A percentile compares a stretch with the other conserved stretches of the same genome.
Evolutionary conservation across 2,888 invertebrate species (phyloP).

Genomic region (Subacronicta megacephala): DNA sequence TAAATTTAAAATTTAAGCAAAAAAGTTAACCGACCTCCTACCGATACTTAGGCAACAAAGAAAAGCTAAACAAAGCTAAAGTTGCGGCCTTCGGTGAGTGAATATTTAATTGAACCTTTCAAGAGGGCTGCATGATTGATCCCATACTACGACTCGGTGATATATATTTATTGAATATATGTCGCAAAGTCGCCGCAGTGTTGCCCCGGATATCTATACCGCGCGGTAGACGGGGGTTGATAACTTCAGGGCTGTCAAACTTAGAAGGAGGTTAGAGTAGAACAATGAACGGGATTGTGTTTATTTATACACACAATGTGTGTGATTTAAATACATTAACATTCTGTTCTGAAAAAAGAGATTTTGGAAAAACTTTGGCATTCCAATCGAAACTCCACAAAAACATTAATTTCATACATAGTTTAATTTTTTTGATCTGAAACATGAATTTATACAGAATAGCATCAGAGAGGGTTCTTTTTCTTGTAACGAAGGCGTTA

Average conservation of each 20-base stretch:
- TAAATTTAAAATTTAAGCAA: too few species aligned
- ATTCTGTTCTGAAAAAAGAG: too few species aligned
- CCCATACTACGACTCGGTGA: slow-evolving; percentile 10
- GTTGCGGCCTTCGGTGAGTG: slow-evolving; percentile 16
- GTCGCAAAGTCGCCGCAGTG: slow-evolving; percentile 23
- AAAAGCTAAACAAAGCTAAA: slow-evolving; percentile 16
- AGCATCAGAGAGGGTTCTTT: too few species aligned
- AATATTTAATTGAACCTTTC: slow-evolving; percentile 45
- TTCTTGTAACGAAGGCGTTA: too few species aligned
- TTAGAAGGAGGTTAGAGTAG: neutral
- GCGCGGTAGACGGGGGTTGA: slow-evolving; percentile 12
- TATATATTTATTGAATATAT: slow-evolving; percentile 39
- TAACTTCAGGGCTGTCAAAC: slow-evolving; percentile 23
- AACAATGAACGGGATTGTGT: neutral
- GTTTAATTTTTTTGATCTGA: too few species aligned
- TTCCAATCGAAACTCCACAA: too few species aligned
- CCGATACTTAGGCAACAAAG: slow-evolving; percentile 2
- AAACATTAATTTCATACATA: too few species aligned
- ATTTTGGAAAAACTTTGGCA: too few species aligned
- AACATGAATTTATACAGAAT: too few species aligned
- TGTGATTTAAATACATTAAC: too few species aligned
- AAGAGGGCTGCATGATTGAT: slow-evolving; percentile 37
- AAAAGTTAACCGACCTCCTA: slow-evolving; percentile 2
- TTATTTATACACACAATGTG: neutral
- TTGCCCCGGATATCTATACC: slow-evolving; percentile 16